Evolutionary conservation across 2,797 vertebrate genomes (phyloP).

Genomic region (Myripristis jacobus): DNA sequence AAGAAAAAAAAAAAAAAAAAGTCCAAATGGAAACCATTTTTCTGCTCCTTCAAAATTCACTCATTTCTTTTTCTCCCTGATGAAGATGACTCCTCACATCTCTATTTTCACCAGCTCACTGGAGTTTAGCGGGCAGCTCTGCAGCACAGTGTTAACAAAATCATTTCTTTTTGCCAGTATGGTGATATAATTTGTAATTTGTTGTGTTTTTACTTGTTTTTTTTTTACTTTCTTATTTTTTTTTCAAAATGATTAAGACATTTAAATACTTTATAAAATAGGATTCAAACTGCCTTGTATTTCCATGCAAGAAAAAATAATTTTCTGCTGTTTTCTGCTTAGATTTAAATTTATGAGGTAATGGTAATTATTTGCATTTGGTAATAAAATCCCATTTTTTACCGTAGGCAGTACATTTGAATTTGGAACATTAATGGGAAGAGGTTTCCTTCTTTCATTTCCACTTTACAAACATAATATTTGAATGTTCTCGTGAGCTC

Average conservation of each 20-base stretch:
- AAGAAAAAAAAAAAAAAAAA: conserved; percentile 31
- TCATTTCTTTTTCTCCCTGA: conserved; percentile 5
- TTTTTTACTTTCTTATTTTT: conserved; percentile 16
- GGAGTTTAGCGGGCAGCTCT: conserved; percentile 1
- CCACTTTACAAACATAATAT: conserved; percentile 46
- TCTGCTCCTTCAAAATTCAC: conserved; percentile 2
- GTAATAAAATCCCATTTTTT: conserved; percentile 51
- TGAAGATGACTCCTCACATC: conserved; percentile 23
- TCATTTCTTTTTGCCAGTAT: neutral
- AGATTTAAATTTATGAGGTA: conserved; percentile 55
- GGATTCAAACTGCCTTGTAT: conserved; percentile 41
- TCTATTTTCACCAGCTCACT: neutral
- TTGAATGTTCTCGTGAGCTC: conserved; percentile 23
- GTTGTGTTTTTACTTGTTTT: conserved; percentile 1
- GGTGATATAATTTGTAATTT: neutral
- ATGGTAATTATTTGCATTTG: conserved; percentile 64
- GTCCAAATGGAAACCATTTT: conserved; percentile 15
- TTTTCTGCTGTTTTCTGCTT: conserved; percentile 28
- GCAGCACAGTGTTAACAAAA: conserved; percentile 8
- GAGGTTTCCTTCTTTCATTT: conserved; percentile 30
- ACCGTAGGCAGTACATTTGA: conserved; percentile 51
- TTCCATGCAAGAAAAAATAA: conserved; percentile 33
- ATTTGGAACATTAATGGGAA: conserved; percentile 47
- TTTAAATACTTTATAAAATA: conserved; percentile 39
- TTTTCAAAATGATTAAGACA: conserved; percentile 22